Evolutionary conservation across 2,797 vertebrate genomes (phyloP).

Genomic region (Oophaga sylvatica): DNA sequence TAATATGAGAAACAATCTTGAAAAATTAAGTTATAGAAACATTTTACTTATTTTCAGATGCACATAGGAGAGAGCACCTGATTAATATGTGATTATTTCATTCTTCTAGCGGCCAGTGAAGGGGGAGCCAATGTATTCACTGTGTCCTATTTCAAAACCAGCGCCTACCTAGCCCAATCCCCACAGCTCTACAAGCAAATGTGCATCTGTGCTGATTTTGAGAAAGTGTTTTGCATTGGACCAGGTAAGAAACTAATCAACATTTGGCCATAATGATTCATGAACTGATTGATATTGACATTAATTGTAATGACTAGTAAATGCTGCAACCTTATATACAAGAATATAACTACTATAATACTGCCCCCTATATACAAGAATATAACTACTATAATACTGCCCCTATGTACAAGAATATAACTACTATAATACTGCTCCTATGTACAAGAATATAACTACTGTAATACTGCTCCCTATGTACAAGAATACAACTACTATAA

Average conservation of each 20-base stretch:
- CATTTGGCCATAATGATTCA: too few species aligned
- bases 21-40: too few species aligned
- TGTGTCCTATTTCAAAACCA: constrained; percentile 98
- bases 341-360: constrained; percentile 3
- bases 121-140: constrained; percentile 98
- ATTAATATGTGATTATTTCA: background rate
- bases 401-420: too few species aligned
- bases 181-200: constrained; percentile 99
- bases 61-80: background rate
- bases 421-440: too few species aligned
- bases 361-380: background rate
- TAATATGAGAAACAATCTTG: too few species aligned
- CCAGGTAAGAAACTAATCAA: constrained; percentile 80
- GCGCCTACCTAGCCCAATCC: constrained; percentile 97
- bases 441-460: too few species aligned
- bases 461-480: too few species aligned
- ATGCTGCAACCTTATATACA: background rate
- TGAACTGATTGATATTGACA: too few species aligned
- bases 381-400: constrained; percentile 21
- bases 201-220: constrained; percentile 98
- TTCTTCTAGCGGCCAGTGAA: constrained; percentile 91
- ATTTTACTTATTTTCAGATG: background rate
- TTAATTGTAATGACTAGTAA: background rate
- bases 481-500: too few species aligned
- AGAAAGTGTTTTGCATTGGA: constrained; percentile 97